phyloP scores from a whole-genome alignment of 2,888 invertebrate species.

The Cancer borealis region DNA sequence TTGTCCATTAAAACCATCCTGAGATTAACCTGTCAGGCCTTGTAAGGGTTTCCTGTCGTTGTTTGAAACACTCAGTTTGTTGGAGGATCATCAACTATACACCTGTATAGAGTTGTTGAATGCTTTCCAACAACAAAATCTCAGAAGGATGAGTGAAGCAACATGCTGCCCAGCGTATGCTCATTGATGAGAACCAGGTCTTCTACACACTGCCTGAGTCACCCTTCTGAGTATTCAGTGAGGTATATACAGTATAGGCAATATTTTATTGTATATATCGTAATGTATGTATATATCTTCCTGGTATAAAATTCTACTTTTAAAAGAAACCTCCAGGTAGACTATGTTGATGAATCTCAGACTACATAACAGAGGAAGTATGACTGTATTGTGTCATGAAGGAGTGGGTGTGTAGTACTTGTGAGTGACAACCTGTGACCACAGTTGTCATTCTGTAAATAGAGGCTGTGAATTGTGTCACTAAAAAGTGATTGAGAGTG shows the following conservation, averaged over 20 bases:
- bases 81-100: neutral
- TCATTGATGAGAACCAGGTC: neutral
- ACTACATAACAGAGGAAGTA: no score
- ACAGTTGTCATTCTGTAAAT: neutral
- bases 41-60: no score
- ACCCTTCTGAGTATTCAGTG: no score
- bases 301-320: neutral
- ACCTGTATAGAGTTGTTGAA: neutral
- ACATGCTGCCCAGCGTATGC: neutral
- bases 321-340: neutral
- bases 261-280: no score
- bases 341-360: neutral
- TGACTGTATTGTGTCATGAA: neutral
- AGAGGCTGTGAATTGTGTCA: slow-evolving; percentile 5
- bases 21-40: neutral
- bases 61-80: neutral
- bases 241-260: no score
- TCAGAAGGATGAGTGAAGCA: neutral
- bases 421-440: neutral
- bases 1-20: neutral
- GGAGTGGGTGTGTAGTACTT: neutral
- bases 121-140: no score
- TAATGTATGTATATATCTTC: neutral
- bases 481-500: neutral
- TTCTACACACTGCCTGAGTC: neutral